Percentiles rank a stretch among this genome's conserved stretches.
Evolutionary conservation across 1,140 invertebrate genomes (phyloP).

Genomic region (Drosophila bocqueti): DNA sequence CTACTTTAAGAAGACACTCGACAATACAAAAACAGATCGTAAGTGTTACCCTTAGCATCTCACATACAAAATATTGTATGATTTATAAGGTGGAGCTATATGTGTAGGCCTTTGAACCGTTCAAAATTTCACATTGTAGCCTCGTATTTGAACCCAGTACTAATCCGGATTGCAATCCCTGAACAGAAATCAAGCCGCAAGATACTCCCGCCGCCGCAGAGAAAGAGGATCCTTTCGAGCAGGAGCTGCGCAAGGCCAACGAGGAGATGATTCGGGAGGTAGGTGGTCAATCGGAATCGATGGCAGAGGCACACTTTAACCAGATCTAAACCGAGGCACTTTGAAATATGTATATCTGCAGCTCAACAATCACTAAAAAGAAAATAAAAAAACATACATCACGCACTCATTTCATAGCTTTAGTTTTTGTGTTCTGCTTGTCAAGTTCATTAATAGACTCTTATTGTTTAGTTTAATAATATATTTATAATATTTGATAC

Average conservation of each 20-base stretch:
- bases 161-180: slow-evolving; percentile 14
- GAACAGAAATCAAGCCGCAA: slow-evolving; percentile 81
- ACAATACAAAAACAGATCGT: slow-evolving; percentile 45
- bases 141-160: not conserved
- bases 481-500: slow-evolving; percentile 9
- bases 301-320: not conserved
- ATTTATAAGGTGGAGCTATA: slow-evolving; percentile 54
- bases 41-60: slow-evolving; percentile 57
- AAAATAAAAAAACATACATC: slow-evolving; percentile 37
- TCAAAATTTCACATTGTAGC: slow-evolving; percentile 29
- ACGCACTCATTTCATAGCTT: slow-evolving; percentile 66
- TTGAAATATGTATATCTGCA: slow-evolving; percentile 37
- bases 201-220: slow-evolving; percentile 38
- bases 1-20: slow-evolving; percentile 64
- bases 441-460: slow-evolving; percentile 38
- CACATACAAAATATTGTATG: slow-evolving; percentile 1
- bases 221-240: slow-evolving; percentile 72
- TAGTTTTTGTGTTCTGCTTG: slow-evolving; percentile 65
- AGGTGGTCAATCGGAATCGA: slow-evolving; percentile 35
- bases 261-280: slow-evolving; percentile 84
- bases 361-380: slow-evolving; percentile 77
- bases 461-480: slow-evolving; percentile 31
- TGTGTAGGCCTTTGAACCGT: slow-evolving; percentile 58
- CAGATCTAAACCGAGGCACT: slow-evolving; percentile 14
- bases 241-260: slow-evolving; percentile 79